Conservation (phyloP, 1,140 invertebrate species). For the Drosophila nigromelanica region DNA sequence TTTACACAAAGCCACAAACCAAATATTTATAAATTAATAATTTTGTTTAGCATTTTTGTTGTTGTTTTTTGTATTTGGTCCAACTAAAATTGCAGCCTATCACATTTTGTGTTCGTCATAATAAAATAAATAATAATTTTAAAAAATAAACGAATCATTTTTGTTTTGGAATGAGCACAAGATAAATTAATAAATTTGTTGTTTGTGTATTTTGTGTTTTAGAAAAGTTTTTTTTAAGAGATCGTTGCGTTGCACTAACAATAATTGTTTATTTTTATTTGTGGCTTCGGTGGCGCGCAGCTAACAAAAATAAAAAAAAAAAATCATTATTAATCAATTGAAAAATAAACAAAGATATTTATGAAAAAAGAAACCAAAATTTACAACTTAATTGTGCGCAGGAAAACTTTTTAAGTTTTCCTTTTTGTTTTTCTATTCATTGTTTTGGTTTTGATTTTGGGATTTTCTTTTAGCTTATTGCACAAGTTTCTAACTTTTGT, state of each 20-base stretch:
- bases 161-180: slow-evolving; percentile 73
- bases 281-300: slow-evolving; percentile 65
- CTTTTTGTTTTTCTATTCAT: slow-evolving; percentile 1
- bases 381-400: slow-evolving; percentile 34
- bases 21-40: slow-evolving; percentile 41
- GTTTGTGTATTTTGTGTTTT: slow-evolving; percentile 60
- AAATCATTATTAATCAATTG: not conserved
- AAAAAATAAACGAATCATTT: slow-evolving; percentile 46
- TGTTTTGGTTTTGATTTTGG: slow-evolving; percentile 26
- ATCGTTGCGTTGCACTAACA: slow-evolving; percentile 77
- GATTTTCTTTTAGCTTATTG: slow-evolving; percentile 19
- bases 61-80: slow-evolving; percentile 55
- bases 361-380: slow-evolving; percentile 20
- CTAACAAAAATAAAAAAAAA: slow-evolving; percentile 42
- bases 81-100: slow-evolving; percentile 78
- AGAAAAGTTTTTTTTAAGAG: slow-evolving; percentile 62
- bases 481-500: slow-evolving; percentile 19
- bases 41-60: slow-evolving; percentile 29
- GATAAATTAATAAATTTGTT: slow-evolving; percentile 72
- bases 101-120: slow-evolving; percentile 70
- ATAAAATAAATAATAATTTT: slow-evolving; percentile 63
- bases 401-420: not conserved
- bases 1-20: slow-evolving; percentile 60
- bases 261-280: slow-evolving; percentile 55
- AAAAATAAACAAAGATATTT: slow-evolving; percentile 8